phyloP scores from a whole-genome alignment of 2,113 vertebrate species.

The Neodon shergylaensis region DNA sequence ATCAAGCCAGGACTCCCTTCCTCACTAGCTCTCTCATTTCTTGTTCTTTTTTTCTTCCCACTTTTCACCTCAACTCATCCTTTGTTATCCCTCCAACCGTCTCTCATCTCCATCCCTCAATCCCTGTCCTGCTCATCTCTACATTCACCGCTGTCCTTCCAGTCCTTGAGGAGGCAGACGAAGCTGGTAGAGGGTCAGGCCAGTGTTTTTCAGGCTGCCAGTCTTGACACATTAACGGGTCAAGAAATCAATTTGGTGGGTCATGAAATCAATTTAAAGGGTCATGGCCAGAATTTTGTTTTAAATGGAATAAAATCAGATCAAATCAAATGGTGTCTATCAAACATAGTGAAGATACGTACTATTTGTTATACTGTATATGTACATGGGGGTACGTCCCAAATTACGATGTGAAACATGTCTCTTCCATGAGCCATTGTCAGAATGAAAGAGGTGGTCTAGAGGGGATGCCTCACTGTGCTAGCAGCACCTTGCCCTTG shows the following conservation, averaged over 20 bases:
- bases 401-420: not conserved
- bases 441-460: not conserved
- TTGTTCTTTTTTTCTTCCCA: not conserved
- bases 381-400: not conserved
- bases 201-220: conserved; percentile 66
- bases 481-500: not conserved
- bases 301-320: conserved; percentile 63
- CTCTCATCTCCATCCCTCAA: not conserved
- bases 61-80: not conserved
- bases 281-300: conserved; percentile 72
- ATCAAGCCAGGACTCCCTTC: not conserved
- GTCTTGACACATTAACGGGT: conserved; percentile 76
- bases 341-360: conserved; percentile 50
- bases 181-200: conserved; percentile 36
- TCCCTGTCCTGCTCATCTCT: not conserved
- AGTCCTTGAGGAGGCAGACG: not conserved
- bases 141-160: not conserved
- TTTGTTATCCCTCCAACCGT: not conserved
- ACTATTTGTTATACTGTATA: conserved; percentile 13
- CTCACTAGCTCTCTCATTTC: not conserved
- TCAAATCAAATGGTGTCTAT: conserved; percentile 66
- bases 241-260: conserved; percentile 79
- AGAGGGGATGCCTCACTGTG: rapidly evolving
- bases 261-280: conserved; percentile 80
- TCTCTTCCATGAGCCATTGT: not conserved